Conservation (phyloP, 1,140 invertebrate species). For the Drosophila oshimai region DNA sequence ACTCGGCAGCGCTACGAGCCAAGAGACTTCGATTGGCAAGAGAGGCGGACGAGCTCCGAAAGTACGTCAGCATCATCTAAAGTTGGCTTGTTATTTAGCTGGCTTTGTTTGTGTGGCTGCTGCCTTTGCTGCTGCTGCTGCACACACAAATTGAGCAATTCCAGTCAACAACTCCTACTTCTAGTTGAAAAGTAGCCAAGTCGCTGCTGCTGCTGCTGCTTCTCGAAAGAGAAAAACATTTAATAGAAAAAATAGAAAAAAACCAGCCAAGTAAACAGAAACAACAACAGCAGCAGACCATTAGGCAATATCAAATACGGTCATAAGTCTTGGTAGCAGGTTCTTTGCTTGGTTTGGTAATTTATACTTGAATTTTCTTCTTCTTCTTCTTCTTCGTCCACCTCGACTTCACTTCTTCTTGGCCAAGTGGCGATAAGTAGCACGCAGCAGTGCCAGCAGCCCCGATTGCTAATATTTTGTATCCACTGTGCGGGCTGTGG, state of each 20-base stretch:
- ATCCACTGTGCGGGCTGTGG: conserved; percentile 32
- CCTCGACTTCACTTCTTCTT: conserved; percentile 6
- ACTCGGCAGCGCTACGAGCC: too few relatives aligned
- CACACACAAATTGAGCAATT: conserved; percentile 80
- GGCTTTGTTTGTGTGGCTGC: conserved; percentile 31
- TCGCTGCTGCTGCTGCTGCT: conserved; percentile 50
- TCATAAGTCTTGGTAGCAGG: conserved; percentile 72
- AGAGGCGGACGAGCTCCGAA: conserved; percentile 21
- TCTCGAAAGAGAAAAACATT: conserved; percentile 60
- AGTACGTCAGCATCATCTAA: conserved; percentile 36
- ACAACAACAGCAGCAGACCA: conserved; percentile 50
- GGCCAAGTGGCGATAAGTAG: conserved; percentile 45
- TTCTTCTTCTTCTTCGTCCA: conserved; percentile 5
- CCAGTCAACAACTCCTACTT: conserved; percentile 79
- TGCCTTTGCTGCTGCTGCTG: conserved; percentile 20
- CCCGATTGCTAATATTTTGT: conserved; percentile 26
- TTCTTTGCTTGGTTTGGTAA: conserved; percentile 74
- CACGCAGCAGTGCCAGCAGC: conserved; percentile 24
- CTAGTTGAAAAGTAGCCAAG: conserved; percentile 74
- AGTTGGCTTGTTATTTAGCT: conserved; percentile 48
- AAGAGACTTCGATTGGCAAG: conserved; percentile 35
- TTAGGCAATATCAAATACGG: conserved; percentile 77
- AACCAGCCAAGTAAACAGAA: conserved; percentile 8
- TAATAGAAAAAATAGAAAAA: conserved; percentile 56
- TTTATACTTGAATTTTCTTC: conserved; percentile 58